Percentiles rank a stretch among this genome's conserved stretches.
Evolutionary conservation across 2,888 invertebrate genomes (phyloP).

Genomic region (Nymphalis c-album): DNA sequence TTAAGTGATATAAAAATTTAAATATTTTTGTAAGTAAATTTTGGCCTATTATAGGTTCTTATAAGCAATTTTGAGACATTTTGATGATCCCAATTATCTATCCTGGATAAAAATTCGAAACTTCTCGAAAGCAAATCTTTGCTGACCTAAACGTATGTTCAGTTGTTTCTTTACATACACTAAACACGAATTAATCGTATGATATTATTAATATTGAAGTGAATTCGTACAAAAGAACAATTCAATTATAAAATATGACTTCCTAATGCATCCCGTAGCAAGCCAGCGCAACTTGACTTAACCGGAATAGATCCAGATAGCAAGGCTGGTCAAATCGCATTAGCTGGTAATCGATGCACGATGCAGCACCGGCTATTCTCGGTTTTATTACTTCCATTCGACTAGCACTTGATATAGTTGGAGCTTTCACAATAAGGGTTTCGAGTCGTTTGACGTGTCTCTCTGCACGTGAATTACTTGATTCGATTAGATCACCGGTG

Average conservation of each 20-base stretch:
- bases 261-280: conserved; percentile 29
- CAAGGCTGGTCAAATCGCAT: conserved; percentile 69
- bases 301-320: conserved; percentile 54
- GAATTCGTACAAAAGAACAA: conserved; percentile 24
- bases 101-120: no score
- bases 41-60: no score
- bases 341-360: conserved; percentile 50
- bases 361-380: conserved; percentile 33
- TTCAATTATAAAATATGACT: conserved; percentile 19
- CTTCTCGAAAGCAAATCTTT: no score
- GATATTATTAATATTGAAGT: not conserved
- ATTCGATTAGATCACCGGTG: conserved; percentile 25
- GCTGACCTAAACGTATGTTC: not conserved
- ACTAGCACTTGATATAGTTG: conserved; percentile 25
- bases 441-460: conserved; percentile 27
- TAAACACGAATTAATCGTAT: not conserved
- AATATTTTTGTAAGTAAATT: no score
- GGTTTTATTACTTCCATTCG: conserved; percentile 33
- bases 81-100: no score
- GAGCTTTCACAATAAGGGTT: conserved; percentile 34
- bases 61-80: no score
- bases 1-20: not conserved
- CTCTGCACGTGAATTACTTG: conserved; percentile 26
- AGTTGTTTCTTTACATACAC: not conserved
- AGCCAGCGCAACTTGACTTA: conserved; percentile 47